Evolutionary conservation across 2,113 vertebrate species (phyloP).

Genomic region (Podarcis raffonei): DNA sequence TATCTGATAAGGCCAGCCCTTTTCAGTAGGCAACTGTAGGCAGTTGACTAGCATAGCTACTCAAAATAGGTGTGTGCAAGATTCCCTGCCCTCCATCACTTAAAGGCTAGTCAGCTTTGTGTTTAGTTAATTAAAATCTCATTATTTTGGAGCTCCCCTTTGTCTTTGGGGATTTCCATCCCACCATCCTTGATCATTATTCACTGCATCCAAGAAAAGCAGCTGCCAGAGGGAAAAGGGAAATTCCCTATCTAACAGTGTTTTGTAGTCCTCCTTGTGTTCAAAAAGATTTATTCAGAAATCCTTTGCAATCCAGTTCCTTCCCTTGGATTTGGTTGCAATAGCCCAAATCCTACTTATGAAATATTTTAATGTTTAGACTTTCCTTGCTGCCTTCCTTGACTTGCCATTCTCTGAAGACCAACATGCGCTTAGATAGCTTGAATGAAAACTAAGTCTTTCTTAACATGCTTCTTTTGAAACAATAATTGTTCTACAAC

Average conservation of each 20-base stretch:
- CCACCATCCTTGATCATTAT: too few species aligned
- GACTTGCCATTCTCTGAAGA: fast-evolving
- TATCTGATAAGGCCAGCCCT: too few species aligned
- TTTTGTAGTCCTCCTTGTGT: not conserved
- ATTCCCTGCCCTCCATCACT: too few species aligned
- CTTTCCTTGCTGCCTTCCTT: conserved; percentile 3
- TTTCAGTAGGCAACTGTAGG: too few species aligned
- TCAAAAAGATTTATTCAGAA: conserved; percentile 10
- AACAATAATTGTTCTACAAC: conserved; percentile 25
- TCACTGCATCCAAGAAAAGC: too few species aligned
- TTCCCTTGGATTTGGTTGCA: not conserved
- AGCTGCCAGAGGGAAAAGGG: not conserved
- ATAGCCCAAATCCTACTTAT: not conserved
- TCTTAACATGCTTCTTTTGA: not conserved
- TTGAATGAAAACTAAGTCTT: not conserved
- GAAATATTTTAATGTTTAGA: not conserved
- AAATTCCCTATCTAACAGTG: fast-evolving
- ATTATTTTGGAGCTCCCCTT: too few species aligned
- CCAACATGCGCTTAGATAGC: fast-evolving
- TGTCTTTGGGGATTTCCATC: too few species aligned
- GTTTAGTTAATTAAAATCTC: too few species aligned
- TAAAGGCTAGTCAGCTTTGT: too few species aligned
- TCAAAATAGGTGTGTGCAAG: too few species aligned
- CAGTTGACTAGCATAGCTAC: too few species aligned
- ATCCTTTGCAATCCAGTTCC: conserved; percentile 5